Evolutionary conservation across 2,888 invertebrate genomes (phyloP).

Genomic region (Halictus ligatus): DNA sequence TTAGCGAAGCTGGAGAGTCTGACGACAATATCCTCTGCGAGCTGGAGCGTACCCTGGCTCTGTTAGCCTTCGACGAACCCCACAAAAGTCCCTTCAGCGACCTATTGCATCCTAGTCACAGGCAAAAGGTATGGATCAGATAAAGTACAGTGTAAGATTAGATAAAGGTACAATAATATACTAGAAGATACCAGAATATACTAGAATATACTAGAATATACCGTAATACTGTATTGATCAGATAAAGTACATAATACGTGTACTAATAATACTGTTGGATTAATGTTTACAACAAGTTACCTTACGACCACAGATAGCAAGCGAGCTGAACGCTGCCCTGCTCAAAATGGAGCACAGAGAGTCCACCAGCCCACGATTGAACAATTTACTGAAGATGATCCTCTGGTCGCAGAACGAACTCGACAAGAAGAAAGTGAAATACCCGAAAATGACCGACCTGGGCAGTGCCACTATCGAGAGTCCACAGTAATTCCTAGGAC

Average conservation of each 20-base stretch:
- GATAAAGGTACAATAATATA: no score
- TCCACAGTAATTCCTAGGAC: constrained; percentile 85
- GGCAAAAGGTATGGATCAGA: constrained; percentile 90
- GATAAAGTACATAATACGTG: no score
- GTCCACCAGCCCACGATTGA: constrained; percentile 95
- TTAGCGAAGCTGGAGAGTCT: constrained; percentile 95
- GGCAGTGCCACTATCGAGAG: constrained; percentile 93
- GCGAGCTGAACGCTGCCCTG: constrained; percentile 99
- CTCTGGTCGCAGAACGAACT: constrained; percentile 98
- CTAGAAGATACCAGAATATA: no score
- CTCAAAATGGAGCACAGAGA: constrained; percentile 96
- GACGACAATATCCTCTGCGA: constrained; percentile 90
- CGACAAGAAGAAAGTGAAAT: constrained; percentile 97
- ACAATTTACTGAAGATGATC: constrained; percentile 95
- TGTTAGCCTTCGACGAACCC: constrained; percentile 98
- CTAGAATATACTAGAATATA: no score
- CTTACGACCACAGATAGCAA: constrained; percentile 90
- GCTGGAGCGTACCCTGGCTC: constrained; percentile 96
- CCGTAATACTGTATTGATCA: constrained; percentile 82
- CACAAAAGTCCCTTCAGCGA: constrained; percentile 97
- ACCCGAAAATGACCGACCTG: constrained; percentile 97
- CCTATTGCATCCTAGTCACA: constrained; percentile 95
- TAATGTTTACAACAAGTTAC: constrained; percentile 20
- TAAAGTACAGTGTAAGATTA: no score
- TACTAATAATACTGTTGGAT: background rate